Evolutionary conservation across 2,797 vertebrate genomes (phyloP).

Genomic region (Gallinago solitaria): DNA sequence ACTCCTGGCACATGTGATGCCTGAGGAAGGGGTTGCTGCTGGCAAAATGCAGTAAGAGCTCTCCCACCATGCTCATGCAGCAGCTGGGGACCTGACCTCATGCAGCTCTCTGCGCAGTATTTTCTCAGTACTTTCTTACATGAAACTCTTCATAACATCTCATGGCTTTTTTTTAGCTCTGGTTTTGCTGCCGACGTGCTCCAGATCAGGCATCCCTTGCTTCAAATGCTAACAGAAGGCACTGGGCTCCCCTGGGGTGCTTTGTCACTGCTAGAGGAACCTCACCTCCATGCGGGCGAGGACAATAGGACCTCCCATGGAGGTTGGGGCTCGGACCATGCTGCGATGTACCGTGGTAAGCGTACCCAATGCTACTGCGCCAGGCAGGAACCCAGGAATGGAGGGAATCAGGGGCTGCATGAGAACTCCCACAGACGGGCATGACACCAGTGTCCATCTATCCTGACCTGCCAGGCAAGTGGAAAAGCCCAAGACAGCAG

Average conservation of each 20-base stretch:
- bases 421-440: background rate
- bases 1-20: background rate
- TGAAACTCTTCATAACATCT: background rate
- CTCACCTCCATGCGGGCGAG: fast-evolving
- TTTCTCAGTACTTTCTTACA: background rate
- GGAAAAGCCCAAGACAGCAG: background rate
- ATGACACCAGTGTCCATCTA: background rate
- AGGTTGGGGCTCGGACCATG: background rate
- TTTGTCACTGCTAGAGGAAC: background rate
- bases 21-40: background rate
- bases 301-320: background rate
- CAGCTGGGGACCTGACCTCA: background rate
- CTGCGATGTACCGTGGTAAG: background rate
- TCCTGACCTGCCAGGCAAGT: background rate
- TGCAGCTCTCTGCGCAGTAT: background rate
- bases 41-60: background rate
- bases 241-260: background rate
- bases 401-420: background rate
- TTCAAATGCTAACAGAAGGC: background rate
- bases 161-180: slow-evolving; percentile 5
- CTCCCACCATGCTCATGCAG: background rate
- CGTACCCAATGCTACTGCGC: background rate
- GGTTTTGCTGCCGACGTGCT: background rate
- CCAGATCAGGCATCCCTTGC: background rate
- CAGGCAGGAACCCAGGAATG: background rate